A percentile compares a stretch with the other conserved stretches of the same genome.
Evolutionary conservation across 2,888 invertebrate genomes (phyloP).

Genomic region (Dyspetes luteomarginatus): DNA sequence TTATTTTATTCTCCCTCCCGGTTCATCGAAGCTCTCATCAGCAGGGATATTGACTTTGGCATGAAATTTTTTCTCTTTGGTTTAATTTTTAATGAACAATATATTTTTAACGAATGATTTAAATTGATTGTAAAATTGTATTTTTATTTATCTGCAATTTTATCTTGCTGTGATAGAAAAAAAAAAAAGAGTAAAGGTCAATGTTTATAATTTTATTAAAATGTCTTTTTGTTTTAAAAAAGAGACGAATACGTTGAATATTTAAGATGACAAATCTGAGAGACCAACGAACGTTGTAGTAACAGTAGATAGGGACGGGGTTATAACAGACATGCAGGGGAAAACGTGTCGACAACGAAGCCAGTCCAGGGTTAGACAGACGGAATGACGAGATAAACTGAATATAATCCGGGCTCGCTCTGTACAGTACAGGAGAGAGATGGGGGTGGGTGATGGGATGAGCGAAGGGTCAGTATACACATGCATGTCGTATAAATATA

Average conservation of each 20-base stretch:
- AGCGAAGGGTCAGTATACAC: background rate
- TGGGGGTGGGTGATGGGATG: background rate
- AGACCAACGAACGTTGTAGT: conserved; percentile 6
- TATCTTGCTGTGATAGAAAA: too few relatives aligned
- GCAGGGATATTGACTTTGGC: background rate
- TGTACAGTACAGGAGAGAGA: background rate
- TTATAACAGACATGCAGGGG: background rate
- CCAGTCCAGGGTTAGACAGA: conserved; percentile 6
- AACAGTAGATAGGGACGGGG: background rate
- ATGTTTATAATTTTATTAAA: too few relatives aligned
- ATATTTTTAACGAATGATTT: too few relatives aligned
- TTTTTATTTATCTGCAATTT: too few relatives aligned
- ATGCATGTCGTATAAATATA: background rate
- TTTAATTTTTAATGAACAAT: background rate
- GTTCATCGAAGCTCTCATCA: background rate
- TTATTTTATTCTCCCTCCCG: background rate
- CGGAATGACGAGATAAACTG: conserved; percentile 36
- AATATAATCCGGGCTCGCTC: conserved; percentile 25
- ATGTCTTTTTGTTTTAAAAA: too few relatives aligned
- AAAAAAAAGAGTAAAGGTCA: too few relatives aligned
- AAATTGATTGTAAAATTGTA: too few relatives aligned
- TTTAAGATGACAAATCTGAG: too few relatives aligned
- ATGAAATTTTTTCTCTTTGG: background rate
- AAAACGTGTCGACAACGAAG: background rate
- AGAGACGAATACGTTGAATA: too few relatives aligned